Evolutionary conservation across 2,888 invertebrate genomes (phyloP).

Genomic region (Belgica antarctica): DNA sequence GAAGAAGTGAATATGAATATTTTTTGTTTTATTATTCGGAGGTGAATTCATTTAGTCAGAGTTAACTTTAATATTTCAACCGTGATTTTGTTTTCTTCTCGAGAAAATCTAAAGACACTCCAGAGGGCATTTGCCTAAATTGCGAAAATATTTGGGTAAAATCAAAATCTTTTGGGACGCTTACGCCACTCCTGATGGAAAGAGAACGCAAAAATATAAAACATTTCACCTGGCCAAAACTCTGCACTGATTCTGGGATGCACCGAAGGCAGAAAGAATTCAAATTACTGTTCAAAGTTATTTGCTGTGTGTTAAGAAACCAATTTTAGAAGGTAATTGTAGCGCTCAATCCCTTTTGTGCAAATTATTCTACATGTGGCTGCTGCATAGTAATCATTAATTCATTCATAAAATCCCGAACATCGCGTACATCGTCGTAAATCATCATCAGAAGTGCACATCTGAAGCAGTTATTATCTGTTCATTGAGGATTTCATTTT

Average conservation of each 20-base stretch:
- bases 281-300: slow-evolving; percentile 37
- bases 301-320: slow-evolving; percentile 42
- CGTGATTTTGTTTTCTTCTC: not conserved
- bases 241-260: not conserved
- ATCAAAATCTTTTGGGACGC: not conserved
- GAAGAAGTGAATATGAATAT: slow-evolving; percentile 31
- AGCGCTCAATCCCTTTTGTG: slow-evolving; percentile 35
- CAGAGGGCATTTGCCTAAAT: not conserved
- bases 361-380: slow-evolving; percentile 27
- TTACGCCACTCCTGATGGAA: too few relatives aligned
- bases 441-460: slow-evolving; percentile 40
- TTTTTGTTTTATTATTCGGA: not conserved
- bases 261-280: slow-evolving; percentile 37
- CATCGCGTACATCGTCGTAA: slow-evolving; percentile 33
- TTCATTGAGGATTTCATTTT: slow-evolving; percentile 40
- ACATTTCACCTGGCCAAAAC: not conserved
- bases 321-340: slow-evolving; percentile 43
- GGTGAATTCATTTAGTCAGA: slow-evolving; percentile 9
- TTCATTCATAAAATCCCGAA: slow-evolving; percentile 39
- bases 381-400: slow-evolving; percentile 5
- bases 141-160: not conserved
- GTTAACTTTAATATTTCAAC: not conserved
- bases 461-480: slow-evolving; percentile 43
- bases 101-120: slow-evolving; percentile 29
- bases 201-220: too few relatives aligned